Conservation (phyloP, 1,140 invertebrate genomes). For the Hydropsyche tenuis region DNA sequence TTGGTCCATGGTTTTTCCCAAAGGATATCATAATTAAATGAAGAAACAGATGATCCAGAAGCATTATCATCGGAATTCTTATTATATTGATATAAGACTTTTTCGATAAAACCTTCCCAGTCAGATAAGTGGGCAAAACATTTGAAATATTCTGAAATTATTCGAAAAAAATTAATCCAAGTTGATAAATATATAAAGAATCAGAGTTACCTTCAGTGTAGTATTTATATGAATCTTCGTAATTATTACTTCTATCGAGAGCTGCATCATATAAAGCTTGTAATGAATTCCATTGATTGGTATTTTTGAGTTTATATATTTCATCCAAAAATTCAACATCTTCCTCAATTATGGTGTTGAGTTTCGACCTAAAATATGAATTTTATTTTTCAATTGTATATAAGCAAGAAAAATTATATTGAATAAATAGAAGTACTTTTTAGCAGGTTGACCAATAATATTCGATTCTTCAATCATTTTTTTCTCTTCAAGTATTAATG, state of each 20-base stretch:
- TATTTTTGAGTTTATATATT: constrained; percentile 9
- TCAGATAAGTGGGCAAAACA: constrained; percentile 42
- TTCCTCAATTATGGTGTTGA: neutral
- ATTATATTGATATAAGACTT: constrained; percentile 25
- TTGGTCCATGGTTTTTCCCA: constrained; percentile 40
- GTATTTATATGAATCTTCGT: constrained; percentile 12
- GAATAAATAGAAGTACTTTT: constrained; percentile 24
- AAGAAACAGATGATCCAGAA: neutral
- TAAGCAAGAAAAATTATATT: neutral
- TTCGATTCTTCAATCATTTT: constrained; percentile 2
- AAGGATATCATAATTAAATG: constrained; percentile 32
- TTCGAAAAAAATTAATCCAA: constrained; percentile 12
- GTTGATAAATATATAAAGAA: constrained; percentile 5
- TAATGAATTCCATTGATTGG: neutral
- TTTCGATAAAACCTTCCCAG: constrained; percentile 39
- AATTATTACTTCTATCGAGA: neutral
- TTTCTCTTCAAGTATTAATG: constrained; percentile 41
- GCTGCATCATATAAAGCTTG: constrained; percentile 18
- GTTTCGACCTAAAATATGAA: constrained; percentile 8
- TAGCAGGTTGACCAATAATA: neutral
- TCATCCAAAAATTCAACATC: neutral
- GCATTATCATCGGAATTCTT: constrained; percentile 16
- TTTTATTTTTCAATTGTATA: neutral
- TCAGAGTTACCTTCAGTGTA: constrained; percentile 38
- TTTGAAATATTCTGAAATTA: constrained; percentile 41